These are phyloP conservation scores for Cryptophagus acutangulus DNA, from an alignment of 2,888 invertebrate genomes.

Conservation along the genomic window DNA sequence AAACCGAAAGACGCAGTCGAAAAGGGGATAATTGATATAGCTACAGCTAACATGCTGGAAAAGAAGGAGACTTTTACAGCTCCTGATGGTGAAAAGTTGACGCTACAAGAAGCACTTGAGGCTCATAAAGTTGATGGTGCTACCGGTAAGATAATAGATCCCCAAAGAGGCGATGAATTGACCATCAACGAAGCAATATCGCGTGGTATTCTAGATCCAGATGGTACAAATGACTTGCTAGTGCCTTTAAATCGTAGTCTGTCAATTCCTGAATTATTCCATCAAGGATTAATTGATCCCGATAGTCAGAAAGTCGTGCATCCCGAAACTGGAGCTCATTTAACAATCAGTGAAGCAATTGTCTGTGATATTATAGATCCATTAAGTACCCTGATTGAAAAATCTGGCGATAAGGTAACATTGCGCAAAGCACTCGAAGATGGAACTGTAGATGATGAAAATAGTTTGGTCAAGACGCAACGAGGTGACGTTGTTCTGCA, in stretches of 20 bases:
- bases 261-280: constrained; percentile 76
- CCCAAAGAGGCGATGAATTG: constrained; percentile 72
- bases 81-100: constrained; percentile 57
- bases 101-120: constrained; percentile 72
- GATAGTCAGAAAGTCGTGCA: constrained; percentile 72
- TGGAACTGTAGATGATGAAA: constrained; percentile 66
- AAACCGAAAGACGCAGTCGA: constrained; percentile 72
- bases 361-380: constrained; percentile 85
- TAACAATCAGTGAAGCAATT: constrained; percentile 78
- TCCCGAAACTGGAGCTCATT: constrained; percentile 76
- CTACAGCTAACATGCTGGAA: constrained; percentile 67
- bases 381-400: constrained; percentile 62
- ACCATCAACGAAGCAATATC: constrained; percentile 80
- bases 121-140: constrained; percentile 66
- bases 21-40: constrained; percentile 71
- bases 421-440: constrained; percentile 70
- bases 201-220: constrained; percentile 74
- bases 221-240: constrained; percentile 69
- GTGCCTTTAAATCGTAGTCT: constrained; percentile 76
- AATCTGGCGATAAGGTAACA: constrained; percentile 61
- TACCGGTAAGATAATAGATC: constrained; percentile 76
- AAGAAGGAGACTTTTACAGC: constrained; percentile 54
- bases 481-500: constrained; percentile 62
- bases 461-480: constrained; percentile 60
- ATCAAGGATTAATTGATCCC: constrained; percentile 79